Conservation (phyloP, 2,797 vertebrate species). For the Pantherophis vulpinus region DNA sequence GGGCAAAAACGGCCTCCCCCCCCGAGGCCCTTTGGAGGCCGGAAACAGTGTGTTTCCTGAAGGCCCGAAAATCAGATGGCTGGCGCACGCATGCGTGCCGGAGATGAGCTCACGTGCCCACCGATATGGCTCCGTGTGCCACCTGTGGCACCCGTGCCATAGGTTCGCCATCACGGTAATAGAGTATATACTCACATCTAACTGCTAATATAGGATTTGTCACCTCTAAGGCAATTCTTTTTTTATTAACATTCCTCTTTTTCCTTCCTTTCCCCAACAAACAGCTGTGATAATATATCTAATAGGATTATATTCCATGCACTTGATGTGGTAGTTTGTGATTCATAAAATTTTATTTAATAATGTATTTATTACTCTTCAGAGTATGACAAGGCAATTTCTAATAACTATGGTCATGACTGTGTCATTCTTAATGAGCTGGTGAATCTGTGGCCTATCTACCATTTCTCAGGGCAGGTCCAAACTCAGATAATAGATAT, state of each 20-base stretch:
- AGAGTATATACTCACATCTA: not conserved
- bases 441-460: not conserved
- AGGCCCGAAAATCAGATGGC: no score
- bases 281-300: not conserved
- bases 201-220: not conserved
- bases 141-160: no score
- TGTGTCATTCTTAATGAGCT: not conserved
- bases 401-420: not conserved
- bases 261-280: not conserved
- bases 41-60: no score
- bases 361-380: not conserved
- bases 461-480: not conserved
- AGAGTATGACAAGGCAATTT: not conserved
- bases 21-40: no score
- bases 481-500: not conserved
- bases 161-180: not conserved
- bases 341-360: not conserved
- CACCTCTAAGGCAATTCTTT: not conserved
- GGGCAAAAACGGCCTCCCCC: no score
- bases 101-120: no score
- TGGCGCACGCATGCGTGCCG: no score
- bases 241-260: not conserved
- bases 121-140: no score
- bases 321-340: not conserved
- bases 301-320: not conserved